Evolutionary conservation across 1,140 invertebrate genomes (phyloP), one percentile per base, ranked within the genome.

Genomic region (Hypothenemus hampei): DNA sequence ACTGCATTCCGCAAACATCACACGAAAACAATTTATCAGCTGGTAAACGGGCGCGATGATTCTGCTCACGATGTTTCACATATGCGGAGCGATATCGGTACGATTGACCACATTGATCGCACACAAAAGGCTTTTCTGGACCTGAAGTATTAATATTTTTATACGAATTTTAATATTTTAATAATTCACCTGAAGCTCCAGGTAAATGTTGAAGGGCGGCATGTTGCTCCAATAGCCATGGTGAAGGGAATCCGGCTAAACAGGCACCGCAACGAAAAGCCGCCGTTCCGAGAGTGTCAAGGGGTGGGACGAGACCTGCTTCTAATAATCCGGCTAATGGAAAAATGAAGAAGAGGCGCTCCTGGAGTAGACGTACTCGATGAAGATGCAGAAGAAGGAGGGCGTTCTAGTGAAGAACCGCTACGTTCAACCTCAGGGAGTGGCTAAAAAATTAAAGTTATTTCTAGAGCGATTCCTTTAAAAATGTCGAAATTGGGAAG

Each of bases 21-120:
- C 89, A 93, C 16, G 88, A 90, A 72, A 91, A 93, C 1, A 91
- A 77, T 68, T 91, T 91, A 72, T 91, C 89, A 6, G 89, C 89
- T 0, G 89, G 89, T 6, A 91, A 72, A 1, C 88, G 75, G 2
- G 89, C 88, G 1, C 88, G 80, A 64, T 93, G 89, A 65, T 92
- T 91, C 71, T 91, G 89, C 67, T 91, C 89, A 36, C 89, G 81
- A 68, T 92, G 89, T 65, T 91, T 90, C 23, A 89, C 85, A 71
- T 90, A 93, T 5, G 89, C 88, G 15, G 88, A 91, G 37, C 89
- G 79, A 66, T 92, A 92, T 57, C 88, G 81, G 71, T 93, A 93
- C 62, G 87, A 88, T 63, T 93, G 89, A 6, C 89, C 89, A 70
- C 89, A 93, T 65, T 91, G 88, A 63, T 91, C 88, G 73, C 89